A percentile compares a stretch with the other conserved stretches of the same genome.
Conservation (phyloP, 2,113 vertebrate genomes). For the Natator depressus region DNA sequence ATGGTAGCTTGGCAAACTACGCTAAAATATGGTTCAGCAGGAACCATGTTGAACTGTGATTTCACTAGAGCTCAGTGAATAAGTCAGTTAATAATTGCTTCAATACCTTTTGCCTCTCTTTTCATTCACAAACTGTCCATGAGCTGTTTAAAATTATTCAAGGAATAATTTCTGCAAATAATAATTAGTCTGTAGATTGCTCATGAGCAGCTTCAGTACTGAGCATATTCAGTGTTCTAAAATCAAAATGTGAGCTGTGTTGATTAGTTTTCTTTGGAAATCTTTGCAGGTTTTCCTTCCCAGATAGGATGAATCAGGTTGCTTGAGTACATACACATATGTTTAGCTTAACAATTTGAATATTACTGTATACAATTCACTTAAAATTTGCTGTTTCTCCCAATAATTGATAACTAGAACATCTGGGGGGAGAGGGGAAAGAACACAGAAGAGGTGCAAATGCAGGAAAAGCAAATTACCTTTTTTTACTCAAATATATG, state of each 20-base stretch:
- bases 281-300: neutral
- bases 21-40: neutral
- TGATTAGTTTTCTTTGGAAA: neutral
- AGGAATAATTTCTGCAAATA: neutral
- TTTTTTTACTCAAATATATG: too few relatives aligned
- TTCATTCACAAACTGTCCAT: neutral
- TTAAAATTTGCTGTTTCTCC: too few relatives aligned
- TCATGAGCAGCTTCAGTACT: neutral
- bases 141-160: neutral
- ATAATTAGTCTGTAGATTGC: neutral
- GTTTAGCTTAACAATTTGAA: too few relatives aligned
- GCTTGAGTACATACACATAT: too few relatives aligned
- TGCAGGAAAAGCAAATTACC: too few relatives aligned
- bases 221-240: neutral
- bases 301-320: too few relatives aligned
- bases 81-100: neutral
- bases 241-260: neutral
- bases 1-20: neutral
- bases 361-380: too few relatives aligned
- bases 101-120: neutral
- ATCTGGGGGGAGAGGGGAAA: too few relatives aligned
- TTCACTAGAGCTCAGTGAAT: neutral
- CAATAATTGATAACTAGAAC: too few relatives aligned
- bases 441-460: too few relatives aligned
- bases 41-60: neutral